Evolutionary conservation across 2,797 vertebrate species (phyloP), one percentile per base, ranked within the genome.

Genomic region (Neostethus bicornis): DNA sequence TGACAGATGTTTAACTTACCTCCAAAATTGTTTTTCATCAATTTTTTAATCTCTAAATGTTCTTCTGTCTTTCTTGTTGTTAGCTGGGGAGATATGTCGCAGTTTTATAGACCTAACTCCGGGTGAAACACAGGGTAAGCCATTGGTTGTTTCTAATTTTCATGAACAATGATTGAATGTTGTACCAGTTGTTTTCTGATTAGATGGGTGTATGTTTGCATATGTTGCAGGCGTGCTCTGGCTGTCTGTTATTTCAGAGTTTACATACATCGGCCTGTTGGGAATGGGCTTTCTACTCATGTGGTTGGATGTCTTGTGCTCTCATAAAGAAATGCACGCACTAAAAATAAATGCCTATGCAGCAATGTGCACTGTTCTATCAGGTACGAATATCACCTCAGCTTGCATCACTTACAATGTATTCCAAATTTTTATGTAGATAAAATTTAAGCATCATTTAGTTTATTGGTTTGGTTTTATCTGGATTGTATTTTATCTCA

Each of bases 331-430:
- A 79, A 94, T 94, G 82, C 85, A 91, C 31, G 90, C 92, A 0
- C 86, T 95, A 8, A 94, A 94, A 81, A 92, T 94, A 67, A 94
- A 93, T n/a, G 93, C 92, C 43, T 94, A 89, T 37, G 93, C 93
- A 29, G 93, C 93, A 0, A 89, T 95, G 63, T 93, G 93, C 57
- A 94, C 91, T 3, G 93, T 93, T 37, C 78, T 94, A 20, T 94
- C 93, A 78, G 94, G 93, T 94, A 74, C 68, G 84, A 17, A 4
- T 21, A 4, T n/a, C 13, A n/a, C 12, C 19, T 47, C 10, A 21
- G 4, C 42, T 32, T 6, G 51, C 10, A 44, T 14, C 26, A 7
- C 20, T 51, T 26, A n/a, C n/a, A n/a, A n/a, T n/a, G n/a, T n/a
- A n/a, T n/a, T n/a, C n/a, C n/a, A n/a, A n/a, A n/a, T n/a, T n/a